Evolutionary conservation across 2,888 invertebrate species (phyloP).

Genomic region (Heliothis peltigera): DNA sequence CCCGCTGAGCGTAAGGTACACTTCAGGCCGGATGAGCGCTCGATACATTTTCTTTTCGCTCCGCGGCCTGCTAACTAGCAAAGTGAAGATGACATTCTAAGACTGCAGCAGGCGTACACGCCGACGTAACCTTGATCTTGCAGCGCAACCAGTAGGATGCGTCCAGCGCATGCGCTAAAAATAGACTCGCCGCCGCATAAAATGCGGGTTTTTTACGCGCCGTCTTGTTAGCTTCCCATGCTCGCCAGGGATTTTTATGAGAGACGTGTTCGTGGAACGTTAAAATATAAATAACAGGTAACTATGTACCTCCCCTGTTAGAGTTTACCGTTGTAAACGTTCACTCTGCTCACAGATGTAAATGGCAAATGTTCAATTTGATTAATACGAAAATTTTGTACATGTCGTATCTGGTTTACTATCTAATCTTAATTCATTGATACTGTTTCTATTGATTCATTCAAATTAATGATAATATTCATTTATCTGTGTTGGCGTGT

Average conservation of each 20-base stretch:
- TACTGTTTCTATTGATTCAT: constrained; percentile 18
- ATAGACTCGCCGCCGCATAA: constrained; percentile 82
- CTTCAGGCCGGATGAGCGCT: constrained; percentile 52
- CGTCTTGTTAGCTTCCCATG: constrained; percentile 82
- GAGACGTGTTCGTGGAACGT: constrained; percentile 74
- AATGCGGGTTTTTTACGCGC: constrained; percentile 81
- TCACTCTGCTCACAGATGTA: constrained; percentile 1
- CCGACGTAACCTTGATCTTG: constrained; percentile 87
- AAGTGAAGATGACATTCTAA: constrained; percentile 78
- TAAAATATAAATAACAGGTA: constrained; percentile 78
- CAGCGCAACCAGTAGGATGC: constrained; percentile 86
- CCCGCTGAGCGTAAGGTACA: constrained; percentile 60
- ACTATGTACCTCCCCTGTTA: constrained; percentile 51
- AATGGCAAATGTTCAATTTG: neutral
- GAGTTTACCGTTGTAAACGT: constrained; percentile 67
- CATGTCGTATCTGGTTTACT: constrained; percentile 8
- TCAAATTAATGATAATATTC: constrained; percentile 9
- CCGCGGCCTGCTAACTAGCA: constrained; percentile 71
- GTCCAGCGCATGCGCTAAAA: constrained; percentile 83
- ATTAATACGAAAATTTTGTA: neutral
- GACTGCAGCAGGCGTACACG: constrained; percentile 68
- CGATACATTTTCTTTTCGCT: constrained; percentile 69
- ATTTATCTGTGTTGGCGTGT: neutral
- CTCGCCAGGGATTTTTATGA: constrained; percentile 77
- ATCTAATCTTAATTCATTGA: constrained; percentile 28